phyloP scores from a whole-genome alignment of 2,888 invertebrate genomes.

The Carterocephalus palaemon region DNA sequence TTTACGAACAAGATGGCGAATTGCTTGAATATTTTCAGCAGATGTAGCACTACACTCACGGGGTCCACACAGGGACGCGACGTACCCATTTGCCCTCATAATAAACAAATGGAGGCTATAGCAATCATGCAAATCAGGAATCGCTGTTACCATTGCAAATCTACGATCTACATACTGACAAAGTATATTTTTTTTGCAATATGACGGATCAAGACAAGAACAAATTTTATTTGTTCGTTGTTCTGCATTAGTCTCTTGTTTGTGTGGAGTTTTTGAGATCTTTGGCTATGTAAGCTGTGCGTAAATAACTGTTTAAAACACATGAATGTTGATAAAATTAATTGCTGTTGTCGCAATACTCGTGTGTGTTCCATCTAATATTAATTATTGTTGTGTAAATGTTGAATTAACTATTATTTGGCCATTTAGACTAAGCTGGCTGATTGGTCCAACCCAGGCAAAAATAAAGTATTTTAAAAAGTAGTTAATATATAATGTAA shows the following conservation, averaged over 20 bases:
- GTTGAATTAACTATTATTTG: too few relatives aligned
- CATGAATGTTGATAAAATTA: too few relatives aligned
- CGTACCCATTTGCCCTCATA: constrained; percentile 31
- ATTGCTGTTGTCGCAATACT: too few relatives aligned
- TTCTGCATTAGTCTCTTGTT: constrained; percentile 2
- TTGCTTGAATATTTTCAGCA: constrained; percentile 5
- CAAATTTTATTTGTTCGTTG: constrained; percentile 7
- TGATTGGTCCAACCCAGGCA: too few relatives aligned
- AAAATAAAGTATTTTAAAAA: too few relatives aligned
- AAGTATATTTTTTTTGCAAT: constrained; percentile 22
- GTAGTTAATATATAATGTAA: too few relatives aligned
- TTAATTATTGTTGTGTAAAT: too few relatives aligned
- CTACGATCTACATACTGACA: constrained; percentile 35
- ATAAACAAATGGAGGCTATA: constrained; percentile 39
- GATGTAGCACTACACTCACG: constrained; percentile 1
- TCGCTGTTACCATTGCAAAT: constrained; percentile 46
- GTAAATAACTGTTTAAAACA: too few relatives aligned
- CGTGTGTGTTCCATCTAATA: too few relatives aligned
- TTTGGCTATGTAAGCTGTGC: too few relatives aligned
- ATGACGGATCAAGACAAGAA: constrained; percentile 3
- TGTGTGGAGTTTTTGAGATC: not conserved
- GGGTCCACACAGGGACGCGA: constrained; percentile 11
- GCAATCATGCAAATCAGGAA: constrained; percentile 49
- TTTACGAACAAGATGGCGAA: constrained; percentile 1
- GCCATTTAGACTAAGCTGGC: too few relatives aligned